Evolutionary conservation across 2,113 vertebrate genomes (phyloP).

Genomic region (Tyrannus savana): DNA sequence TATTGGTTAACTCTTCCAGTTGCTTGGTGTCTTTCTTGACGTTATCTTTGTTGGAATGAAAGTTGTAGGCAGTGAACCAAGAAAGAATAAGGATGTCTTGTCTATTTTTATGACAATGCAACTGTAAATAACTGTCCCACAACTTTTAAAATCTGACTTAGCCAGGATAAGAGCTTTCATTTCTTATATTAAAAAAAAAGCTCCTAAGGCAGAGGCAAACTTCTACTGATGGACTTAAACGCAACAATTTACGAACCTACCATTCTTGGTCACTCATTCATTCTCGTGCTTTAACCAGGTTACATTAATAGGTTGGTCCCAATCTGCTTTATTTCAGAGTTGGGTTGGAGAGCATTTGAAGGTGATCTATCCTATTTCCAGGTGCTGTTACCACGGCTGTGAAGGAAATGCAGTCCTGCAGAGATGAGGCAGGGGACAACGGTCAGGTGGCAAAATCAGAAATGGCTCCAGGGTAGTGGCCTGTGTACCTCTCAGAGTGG

Average conservation of each 20-base stretch:
- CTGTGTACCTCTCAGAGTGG: accelerated
- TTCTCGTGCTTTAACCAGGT: background rate
- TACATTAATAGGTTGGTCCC: background rate
- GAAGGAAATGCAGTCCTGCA: background rate
- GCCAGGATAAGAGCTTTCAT: background rate
- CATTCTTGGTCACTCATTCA: background rate
- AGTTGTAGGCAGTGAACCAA: background rate
- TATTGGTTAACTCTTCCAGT: background rate
- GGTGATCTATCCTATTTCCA: background rate
- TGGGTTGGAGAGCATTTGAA: background rate
- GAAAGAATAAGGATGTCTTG: background rate
- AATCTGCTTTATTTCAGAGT: background rate
- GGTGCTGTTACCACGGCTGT: accelerated
- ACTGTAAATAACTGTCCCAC: background rate
- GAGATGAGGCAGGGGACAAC: background rate
- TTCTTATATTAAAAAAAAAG: background rate
- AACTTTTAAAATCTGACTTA: background rate
- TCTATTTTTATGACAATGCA: background rate
- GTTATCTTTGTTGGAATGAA: background rate
- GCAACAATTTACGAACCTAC: background rate
- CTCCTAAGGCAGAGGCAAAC: background rate
- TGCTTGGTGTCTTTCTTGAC: background rate
- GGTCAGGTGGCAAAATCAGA: background rate
- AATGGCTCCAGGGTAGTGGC: background rate
- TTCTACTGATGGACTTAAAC: background rate